Conservation (phyloP, 2,113 vertebrate species). For the Notothenia rossii region DNA sequence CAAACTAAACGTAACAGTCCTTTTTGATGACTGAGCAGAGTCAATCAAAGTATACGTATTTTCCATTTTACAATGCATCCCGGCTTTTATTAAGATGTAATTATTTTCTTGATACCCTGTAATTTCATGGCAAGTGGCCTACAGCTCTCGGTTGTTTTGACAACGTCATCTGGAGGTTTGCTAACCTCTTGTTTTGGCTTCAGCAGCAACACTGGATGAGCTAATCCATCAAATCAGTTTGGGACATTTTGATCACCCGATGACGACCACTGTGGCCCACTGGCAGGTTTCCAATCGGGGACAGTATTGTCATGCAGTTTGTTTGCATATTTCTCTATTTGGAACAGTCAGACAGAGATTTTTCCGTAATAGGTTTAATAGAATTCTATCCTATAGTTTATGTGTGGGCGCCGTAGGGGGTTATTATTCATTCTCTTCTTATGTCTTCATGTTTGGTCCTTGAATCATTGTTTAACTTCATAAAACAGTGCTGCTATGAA, state of each 20-base stretch:
- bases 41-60: background rate
- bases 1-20: too few species aligned
- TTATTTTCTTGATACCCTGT: background rate
- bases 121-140: background rate
- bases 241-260: conserved; percentile 45
- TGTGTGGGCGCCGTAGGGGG: background rate
- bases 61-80: background rate
- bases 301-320: background rate
- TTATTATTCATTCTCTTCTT: background rate
- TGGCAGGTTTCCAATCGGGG: conserved; percentile 15
- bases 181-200: conserved; percentile 12
- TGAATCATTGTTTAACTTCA: background rate
- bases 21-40: conserved; percentile 2
- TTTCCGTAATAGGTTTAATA: too few species aligned
- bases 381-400: too few species aligned
- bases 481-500: background rate
- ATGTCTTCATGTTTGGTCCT: background rate
- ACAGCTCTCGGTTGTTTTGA: background rate
- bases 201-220: conserved; percentile 25
- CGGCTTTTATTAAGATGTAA: background rate
- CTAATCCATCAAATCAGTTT: conserved; percentile 59
- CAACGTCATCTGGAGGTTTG: background rate
- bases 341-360: background rate
- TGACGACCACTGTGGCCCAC: conserved; percentile 26
- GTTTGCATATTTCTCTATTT: background rate